A percentile compares a stretch with the other conserved stretches of the same genome.
Conservation (phyloP, 2,797 vertebrate species). For the Diglossa cyanea region DNA sequence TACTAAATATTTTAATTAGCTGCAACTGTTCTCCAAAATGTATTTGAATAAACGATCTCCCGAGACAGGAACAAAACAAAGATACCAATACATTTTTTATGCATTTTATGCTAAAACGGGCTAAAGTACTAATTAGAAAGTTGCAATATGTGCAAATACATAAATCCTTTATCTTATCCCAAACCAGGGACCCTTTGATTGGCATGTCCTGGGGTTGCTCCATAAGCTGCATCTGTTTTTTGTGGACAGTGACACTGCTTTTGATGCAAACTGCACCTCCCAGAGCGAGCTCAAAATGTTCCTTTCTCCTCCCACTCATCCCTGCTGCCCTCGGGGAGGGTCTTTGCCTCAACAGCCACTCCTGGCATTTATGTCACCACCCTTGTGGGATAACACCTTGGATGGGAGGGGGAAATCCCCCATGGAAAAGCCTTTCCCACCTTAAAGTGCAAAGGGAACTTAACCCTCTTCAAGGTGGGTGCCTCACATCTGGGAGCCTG, state of each 20-base stretch:
- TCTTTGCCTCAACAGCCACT: not conserved
- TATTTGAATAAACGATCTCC: not conserved
- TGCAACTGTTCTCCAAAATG: not conserved
- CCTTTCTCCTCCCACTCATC: not conserved
- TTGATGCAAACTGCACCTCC: not conserved
- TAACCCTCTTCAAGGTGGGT: rapidly evolving
- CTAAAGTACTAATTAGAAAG: not conserved
- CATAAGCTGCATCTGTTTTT: not conserved
- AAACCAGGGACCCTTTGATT: not conserved
- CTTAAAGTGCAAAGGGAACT: not conserved
- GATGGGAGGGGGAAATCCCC: not conserved
- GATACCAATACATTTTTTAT: not conserved
- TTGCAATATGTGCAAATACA: not conserved
- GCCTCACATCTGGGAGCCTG: not conserved
- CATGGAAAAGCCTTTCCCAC: not conserved
- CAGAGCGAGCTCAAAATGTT: not conserved
- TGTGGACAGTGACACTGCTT: not conserved
- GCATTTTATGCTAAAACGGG: not conserved
- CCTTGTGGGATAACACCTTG: not conserved
- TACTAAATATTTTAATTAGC: not conserved
- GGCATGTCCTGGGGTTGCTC: not conserved
- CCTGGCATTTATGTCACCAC: not conserved
- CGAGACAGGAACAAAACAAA: not conserved
- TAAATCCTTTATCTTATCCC: not conserved
- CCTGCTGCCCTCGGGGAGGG: not conserved